Evolutionary conservation across 2,113 vertebrate species (phyloP).

Genomic region (Alces alces): DNA sequence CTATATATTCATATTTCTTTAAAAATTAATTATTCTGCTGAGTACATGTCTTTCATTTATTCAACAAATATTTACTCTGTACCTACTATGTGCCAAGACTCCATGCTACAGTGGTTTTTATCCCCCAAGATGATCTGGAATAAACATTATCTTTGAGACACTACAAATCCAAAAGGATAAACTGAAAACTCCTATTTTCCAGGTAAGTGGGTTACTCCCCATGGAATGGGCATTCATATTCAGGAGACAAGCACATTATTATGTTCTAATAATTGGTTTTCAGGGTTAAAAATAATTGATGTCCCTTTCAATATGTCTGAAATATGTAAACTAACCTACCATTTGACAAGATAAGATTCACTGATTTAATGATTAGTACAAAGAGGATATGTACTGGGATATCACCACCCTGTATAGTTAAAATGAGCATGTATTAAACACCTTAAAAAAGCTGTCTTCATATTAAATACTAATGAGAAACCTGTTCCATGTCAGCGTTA

Average conservation of each 20-base stretch:
- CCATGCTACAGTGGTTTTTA: not conserved
- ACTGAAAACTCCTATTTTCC: not conserved
- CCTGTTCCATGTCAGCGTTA: not conserved
- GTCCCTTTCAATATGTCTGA: not conserved
- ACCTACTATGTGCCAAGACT: not conserved
- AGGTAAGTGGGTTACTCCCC: not conserved
- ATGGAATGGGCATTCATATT: not conserved
- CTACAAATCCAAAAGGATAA: not conserved
- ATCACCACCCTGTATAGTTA: not conserved
- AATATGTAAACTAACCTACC: not conserved
- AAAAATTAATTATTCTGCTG: not conserved
- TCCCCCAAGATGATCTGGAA: not conserved
- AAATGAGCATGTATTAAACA: not conserved
- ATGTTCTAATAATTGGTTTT: not conserved
- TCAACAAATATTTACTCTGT: not conserved
- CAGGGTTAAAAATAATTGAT: not conserved
- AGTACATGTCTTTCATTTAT: not conserved
- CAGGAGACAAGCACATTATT: not conserved
- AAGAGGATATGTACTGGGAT: not conserved
- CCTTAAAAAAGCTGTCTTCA: not conserved
- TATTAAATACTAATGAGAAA: not conserved
- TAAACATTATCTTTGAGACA: not conserved
- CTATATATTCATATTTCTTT: not conserved
- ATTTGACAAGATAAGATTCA: not conserved
- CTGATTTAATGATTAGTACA: constrained; percentile 15